Conservation (phyloP, 92 coral and sea anemone species). For the Paragorgia papillata region DNA sequence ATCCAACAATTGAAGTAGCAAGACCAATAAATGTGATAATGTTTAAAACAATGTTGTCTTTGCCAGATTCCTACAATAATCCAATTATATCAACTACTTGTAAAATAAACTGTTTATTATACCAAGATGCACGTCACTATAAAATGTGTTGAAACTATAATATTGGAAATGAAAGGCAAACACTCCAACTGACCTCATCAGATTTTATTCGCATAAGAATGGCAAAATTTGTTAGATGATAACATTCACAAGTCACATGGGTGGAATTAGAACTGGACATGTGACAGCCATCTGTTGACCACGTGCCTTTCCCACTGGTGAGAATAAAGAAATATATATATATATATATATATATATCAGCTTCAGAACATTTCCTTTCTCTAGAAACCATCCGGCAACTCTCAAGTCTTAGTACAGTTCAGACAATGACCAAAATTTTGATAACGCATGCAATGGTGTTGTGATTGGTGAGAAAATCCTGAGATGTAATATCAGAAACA, state of each 20-base stretch:
- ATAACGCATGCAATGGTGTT: too few relatives aligned
- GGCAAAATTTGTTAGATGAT: conserved; percentile 34
- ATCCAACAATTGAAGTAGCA: conserved; percentile 71
- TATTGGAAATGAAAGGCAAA: neutral
- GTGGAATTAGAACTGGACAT: neutral
- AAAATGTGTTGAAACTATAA: too few relatives aligned
- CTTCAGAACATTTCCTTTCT: too few relatives aligned
- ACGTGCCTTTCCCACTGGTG: conserved; percentile 11
- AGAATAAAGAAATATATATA: neutral
- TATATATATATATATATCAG: too few relatives aligned
- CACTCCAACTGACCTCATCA: conserved; percentile 9
- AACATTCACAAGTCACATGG: conserved; percentile 26
- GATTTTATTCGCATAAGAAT: conserved; percentile 1
- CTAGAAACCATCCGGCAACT: too few relatives aligned
- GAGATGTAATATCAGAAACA: too few relatives aligned
- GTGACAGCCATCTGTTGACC: conserved; percentile 12
- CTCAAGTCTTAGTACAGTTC: too few relatives aligned
- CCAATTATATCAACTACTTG: neutral
- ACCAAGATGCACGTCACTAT: too few relatives aligned
- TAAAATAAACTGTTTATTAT: neutral
- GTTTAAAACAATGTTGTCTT: conserved; percentile 46
- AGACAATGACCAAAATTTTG: too few relatives aligned
- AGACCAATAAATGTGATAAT: conserved; percentile 77
- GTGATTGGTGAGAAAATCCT: too few relatives aligned
- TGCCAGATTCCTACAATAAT: conserved; percentile 4